phyloP scores from a whole-genome alignment of 2,797 vertebrate genomes.

The Brotogeris chrysoptera region DNA sequence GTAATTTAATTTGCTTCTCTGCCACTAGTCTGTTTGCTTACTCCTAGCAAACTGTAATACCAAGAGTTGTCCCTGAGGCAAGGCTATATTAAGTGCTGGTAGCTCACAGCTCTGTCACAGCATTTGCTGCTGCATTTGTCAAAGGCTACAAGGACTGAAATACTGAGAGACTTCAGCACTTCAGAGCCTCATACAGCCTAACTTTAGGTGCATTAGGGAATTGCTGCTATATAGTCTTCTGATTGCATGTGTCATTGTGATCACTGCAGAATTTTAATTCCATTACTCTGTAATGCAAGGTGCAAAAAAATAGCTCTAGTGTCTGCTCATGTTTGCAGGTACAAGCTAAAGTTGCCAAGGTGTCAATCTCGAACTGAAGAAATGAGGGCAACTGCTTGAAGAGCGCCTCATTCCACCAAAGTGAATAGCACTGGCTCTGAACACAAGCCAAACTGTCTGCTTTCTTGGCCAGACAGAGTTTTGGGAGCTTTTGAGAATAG shows the following conservation, averaged over 20 bases:
- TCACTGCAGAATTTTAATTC: constrained; percentile 1
- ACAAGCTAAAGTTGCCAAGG: not conserved
- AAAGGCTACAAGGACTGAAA: not conserved
- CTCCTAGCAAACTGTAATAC: not conserved
- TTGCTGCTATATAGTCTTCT: not conserved
- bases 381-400: not conserved
- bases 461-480: not conserved
- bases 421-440: not conserved
- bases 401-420: not conserved
- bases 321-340: not conserved
- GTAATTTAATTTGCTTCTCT: not conserved
- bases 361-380: not conserved
- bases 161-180: not conserved
- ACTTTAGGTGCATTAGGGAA: not conserved
- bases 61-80: not conserved
- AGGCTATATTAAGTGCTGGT: not conserved
- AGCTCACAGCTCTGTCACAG: not conserved
- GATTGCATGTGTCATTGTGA: not conserved
- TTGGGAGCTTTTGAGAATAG: not conserved
- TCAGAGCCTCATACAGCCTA: not conserved
- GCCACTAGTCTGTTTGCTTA: not conserved
- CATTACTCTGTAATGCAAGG: not conserved
- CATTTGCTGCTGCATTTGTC: not conserved
- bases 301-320: not conserved
- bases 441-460: not conserved